Evolutionary conservation across 1,140 invertebrate genomes (phyloP), one percentile per base, ranked within the genome.

Genomic region (Latrodectus geometricus): DNA sequence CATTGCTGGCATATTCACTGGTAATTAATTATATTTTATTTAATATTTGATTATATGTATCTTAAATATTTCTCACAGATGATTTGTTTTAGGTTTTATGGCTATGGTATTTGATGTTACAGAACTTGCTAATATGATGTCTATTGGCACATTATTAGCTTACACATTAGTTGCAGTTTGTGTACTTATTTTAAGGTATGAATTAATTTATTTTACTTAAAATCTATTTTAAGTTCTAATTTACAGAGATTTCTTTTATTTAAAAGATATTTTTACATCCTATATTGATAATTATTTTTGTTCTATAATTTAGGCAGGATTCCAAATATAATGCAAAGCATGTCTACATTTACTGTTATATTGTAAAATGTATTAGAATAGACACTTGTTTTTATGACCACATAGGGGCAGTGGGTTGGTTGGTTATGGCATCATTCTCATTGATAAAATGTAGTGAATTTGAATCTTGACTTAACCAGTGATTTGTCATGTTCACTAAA

Each of bases 51-150:
- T 73, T 15, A 35, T 73, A 15, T 23, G 5, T 21, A 76, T 20
- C 17, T 56, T 14, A 56, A 76, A 95, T 0, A 15, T 94, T 93
- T 61, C 96, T 35, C 35, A 35, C 35, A 35, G 35, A 35, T 35
- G 1, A 35, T 35, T 35, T 35, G 35, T 35, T 35, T 35, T 91
- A 94, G 96, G 95, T 76, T 84, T 94, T 0, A 96, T 98, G 94
- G 95, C 97, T 0, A 93, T 95, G 17, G 89, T 98, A 21, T 98
- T 99, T 91, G 94, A 98, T 90, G 90, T 98, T 52, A 93, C 95
- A 14, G 95, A 97, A 90, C 92, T 99, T 48, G 96, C 98, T 17
- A 95, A 97, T 89, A 97, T 99, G 95, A 96, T 98, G 94, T 97
- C 96, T 0, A 98, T 99, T 89, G 97, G 97, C 77, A 98, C 97